Percentiles rank a stretch among this genome's conserved stretches.
Conservation (phyloP, 2,888 invertebrate species). For the Nematopogon swammerdamellus region DNA sequence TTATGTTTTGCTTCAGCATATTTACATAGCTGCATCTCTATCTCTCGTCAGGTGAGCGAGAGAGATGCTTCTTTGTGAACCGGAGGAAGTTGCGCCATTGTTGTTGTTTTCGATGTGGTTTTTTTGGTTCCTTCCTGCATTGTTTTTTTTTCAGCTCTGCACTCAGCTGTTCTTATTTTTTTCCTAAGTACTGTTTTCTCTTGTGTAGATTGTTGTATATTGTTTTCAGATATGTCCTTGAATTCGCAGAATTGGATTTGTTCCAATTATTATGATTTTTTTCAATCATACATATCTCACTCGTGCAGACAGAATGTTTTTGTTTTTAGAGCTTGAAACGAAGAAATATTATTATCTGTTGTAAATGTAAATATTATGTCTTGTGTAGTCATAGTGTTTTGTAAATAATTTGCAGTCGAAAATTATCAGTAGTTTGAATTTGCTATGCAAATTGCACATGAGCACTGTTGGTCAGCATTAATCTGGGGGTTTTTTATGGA, state of each 20-base stretch:
- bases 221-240: constrained; percentile 15
- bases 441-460: constrained; percentile 1
- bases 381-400: constrained; percentile 1
- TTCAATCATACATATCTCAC: constrained; percentile 4
- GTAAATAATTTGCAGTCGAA: constrained; percentile 3
- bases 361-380: constrained; percentile 1
- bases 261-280: constrained; percentile 4
- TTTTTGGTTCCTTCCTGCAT: background rate
- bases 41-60: too few relatives aligned
- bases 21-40: background rate
- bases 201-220: constrained; percentile 18
- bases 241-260: background rate
- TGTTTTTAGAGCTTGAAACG: too few relatives aligned
- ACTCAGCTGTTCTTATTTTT: constrained; percentile 5
- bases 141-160: constrained; percentile 5
- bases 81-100: too few relatives aligned
- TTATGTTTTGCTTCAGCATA: too few relatives aligned
- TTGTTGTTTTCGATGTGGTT: too few relatives aligned
- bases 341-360: constrained; percentile 4
- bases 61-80: too few relatives aligned
- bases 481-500: too few relatives aligned
- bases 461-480: constrained; percentile 15
- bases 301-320: too few relatives aligned
- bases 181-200: constrained; percentile 1
- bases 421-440: constrained; percentile 1